Conservation (phyloP, 2,797 vertebrate genomes). For the Schizothorax lantsangensis region DNA sequence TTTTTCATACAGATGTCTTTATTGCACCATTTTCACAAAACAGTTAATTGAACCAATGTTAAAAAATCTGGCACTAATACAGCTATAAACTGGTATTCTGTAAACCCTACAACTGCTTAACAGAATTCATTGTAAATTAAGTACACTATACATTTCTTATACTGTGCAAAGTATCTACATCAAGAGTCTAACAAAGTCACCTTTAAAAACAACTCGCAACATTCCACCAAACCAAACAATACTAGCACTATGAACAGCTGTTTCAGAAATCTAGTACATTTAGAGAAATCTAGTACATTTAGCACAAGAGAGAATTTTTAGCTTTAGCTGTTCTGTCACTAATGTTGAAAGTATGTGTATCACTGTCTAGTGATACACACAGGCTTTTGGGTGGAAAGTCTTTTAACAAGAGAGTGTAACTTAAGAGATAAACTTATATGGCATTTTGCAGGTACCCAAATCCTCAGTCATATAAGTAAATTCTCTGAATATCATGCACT, state of each 20-base stretch:
- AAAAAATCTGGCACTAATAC: conserved; percentile 78
- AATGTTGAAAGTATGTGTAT: conserved; percentile 69
- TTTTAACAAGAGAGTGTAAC: conserved; percentile 35
- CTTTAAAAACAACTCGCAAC: conserved; percentile 70
- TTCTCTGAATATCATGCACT: too few species aligned
- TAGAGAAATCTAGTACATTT: conserved; percentile 78
- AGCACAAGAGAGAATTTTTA: conserved; percentile 52
- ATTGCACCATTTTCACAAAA: conserved; percentile 79
- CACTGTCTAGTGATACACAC: conserved; percentile 69
- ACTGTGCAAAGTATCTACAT: conserved; percentile 75
- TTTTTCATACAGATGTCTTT: conserved; percentile 61
- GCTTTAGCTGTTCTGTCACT: conserved; percentile 73
- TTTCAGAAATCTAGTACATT: conserved; percentile 79
- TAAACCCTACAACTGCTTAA: conserved; percentile 12
- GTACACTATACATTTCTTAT: conserved; percentile 64
- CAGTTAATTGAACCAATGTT: conserved; percentile 62
- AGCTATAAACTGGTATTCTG: conserved; percentile 62
- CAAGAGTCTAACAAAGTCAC: conserved; percentile 68
- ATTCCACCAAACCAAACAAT: conserved; percentile 66
- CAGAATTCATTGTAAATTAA: conserved; percentile 32
- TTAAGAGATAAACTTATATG: too few species aligned
- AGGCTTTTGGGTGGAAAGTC: conserved; percentile 59
- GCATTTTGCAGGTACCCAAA: too few species aligned
- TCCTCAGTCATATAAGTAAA: too few species aligned
- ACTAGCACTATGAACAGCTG: conserved; percentile 69